Percentiles rank a stretch among this genome's conserved stretches.
phyloP scores from a whole-genome alignment of 2,888 invertebrate species.

The Erannis defoliaria region DNA sequence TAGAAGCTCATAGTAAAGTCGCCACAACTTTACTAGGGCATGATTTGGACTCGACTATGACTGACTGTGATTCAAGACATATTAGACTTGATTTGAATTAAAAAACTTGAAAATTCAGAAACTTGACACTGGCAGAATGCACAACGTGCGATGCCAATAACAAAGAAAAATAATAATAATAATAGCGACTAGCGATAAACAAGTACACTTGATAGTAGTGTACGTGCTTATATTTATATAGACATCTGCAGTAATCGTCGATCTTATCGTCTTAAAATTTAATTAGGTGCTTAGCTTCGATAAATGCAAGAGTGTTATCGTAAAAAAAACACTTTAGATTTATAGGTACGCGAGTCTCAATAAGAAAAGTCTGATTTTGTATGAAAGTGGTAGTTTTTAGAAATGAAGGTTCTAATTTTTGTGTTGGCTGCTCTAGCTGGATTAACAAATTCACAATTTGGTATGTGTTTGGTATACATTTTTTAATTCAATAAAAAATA shows the following conservation, averaged over 20 bases:
- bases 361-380: background rate
- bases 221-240: background rate
- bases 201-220: background rate
- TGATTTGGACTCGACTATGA: too few species aligned
- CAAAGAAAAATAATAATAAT: background rate
- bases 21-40: too few species aligned
- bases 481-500: too few species aligned
- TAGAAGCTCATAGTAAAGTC: too few species aligned
- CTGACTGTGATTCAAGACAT: too few species aligned
- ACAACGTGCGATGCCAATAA: background rate
- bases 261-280: background rate
- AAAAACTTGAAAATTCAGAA: too few species aligned
- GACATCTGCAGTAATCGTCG: background rate
- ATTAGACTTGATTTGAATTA: too few species aligned
- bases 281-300: background rate
- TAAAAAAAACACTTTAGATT: background rate
- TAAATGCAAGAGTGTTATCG: background rate
- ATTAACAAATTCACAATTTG: slow-evolving; percentile 23
- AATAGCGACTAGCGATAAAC: too few species aligned
- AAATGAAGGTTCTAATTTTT: slow-evolving; percentile 28
- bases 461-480: slow-evolving; percentile 20
- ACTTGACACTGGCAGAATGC: too few species aligned
- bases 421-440: slow-evolving; percentile 12
- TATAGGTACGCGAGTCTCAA: background rate
- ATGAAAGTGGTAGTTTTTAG: background rate